Base-by-base conservation (phyloP, 2,888 invertebrate species). In the Bursaphelenchus okinawaensis region DNA sequence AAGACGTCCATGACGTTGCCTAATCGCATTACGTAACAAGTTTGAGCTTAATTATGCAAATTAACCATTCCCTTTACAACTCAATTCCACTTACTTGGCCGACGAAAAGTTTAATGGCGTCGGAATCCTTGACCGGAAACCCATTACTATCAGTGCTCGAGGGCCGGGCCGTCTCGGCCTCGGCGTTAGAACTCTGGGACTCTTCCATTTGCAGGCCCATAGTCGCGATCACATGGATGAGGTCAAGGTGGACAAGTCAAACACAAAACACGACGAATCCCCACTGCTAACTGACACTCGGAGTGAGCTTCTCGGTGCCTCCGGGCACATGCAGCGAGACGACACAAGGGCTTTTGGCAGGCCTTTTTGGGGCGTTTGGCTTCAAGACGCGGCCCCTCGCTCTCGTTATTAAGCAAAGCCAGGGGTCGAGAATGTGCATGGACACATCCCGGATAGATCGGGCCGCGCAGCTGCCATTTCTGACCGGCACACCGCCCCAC, bases 101-200 rank as follows among this genome's bases (percentile, higher is more conserved):
- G 63, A 93, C 90, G 85, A 93, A 93, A 66, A 93, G 87, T 84
- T 93, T 93, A 72, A 92, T 83, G 28, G 87, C 86, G 75, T 87
- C 87, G 28, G 84, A 82, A 75, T 87, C 87, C 76, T 87, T 87
- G 27, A 83, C 82, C 26, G 83, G 62, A 83, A 82, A 12, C 81
- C 65, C 82, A 62, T 79, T 80, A 58, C 73, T 73, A 67, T 82
- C 82, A 20, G 82, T 82, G 62, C 22, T 23, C 12, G 62, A 62
- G 23, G 62, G 26, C 22, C 62, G 31, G 26, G 56, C 26, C 6
- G 27, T 26, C n/a, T 59, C 60, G 9, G 19, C 52, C 12, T 40
- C 40, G 6, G 40, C 16, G n/a, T 40, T 40, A n/a, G 40, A n/a
- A n/a, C n/a, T 40, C n/a, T 16, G 12, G 40, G 40, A 12, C 40